Percentiles rank a stretch among this genome's conserved stretches.
Conservation (phyloP, 2,797 vertebrate genomes). For the Poeciliopsis presidionis region DNA sequence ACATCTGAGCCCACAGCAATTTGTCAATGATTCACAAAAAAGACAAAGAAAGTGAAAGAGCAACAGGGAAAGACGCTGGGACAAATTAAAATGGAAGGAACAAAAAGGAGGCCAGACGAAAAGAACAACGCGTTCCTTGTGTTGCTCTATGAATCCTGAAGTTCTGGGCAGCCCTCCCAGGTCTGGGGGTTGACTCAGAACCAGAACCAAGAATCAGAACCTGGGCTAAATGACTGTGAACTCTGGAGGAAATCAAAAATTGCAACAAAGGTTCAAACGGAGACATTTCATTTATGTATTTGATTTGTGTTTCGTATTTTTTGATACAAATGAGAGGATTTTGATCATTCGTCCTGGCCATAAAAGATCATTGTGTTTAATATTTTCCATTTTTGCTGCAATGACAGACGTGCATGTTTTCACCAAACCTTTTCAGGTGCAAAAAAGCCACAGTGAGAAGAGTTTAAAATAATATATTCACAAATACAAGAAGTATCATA, state of each 20-base stretch:
- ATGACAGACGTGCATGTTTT: not conserved
- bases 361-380: not conserved
- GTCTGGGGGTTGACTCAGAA: constrained; percentile 35
- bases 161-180: constrained; percentile 45
- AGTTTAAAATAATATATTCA: not conserved
- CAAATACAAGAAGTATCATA: not conserved
- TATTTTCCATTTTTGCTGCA: not conserved
- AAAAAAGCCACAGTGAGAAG: not conserved
- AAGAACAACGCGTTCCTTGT: constrained; percentile 69
- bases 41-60: constrained; percentile 30
- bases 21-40: constrained; percentile 33
- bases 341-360: not conserved
- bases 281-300: not conserved
- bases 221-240: constrained; percentile 20
- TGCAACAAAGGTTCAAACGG: not conserved
- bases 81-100: constrained; percentile 36
- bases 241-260: constrained; percentile 10
- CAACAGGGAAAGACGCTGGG: constrained; percentile 19
- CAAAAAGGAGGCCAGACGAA: constrained; percentile 19
- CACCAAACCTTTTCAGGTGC: not conserved
- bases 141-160: constrained; percentile 41
- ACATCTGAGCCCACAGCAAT: constrained; percentile 59
- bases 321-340: not conserved
- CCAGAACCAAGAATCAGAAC: constrained; percentile 43
- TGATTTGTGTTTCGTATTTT: not conserved